Evolutionary conservation across 2,113 vertebrate genomes (phyloP).

Genomic region (Ascaphus truei): DNA sequence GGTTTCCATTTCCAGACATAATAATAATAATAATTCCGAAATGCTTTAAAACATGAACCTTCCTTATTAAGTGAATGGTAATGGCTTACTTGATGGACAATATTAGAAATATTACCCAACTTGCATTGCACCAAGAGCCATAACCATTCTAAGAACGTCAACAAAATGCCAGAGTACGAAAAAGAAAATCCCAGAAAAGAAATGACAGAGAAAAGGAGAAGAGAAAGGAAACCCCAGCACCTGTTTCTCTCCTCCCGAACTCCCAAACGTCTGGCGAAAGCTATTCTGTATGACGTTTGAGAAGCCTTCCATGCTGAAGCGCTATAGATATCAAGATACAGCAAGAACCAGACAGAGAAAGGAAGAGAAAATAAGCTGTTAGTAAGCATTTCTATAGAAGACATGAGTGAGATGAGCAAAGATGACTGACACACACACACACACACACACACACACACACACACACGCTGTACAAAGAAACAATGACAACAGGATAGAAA

Average conservation of each 20-base stretch:
- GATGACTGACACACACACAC: background rate
- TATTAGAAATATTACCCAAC: too few relatives aligned
- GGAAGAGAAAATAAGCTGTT: constrained; percentile 55
- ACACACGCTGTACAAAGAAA: too few relatives aligned
- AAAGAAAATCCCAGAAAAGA: constrained; percentile 5
- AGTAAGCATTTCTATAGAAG: constrained; percentile 38
- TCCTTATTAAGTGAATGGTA: too few relatives aligned
- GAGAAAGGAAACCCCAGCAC: constrained; percentile 67
- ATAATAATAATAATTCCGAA: too few relatives aligned
- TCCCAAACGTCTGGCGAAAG: constrained; percentile 93
- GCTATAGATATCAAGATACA: constrained; percentile 68
- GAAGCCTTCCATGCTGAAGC: constrained; percentile 96
- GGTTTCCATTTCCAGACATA: too few relatives aligned
- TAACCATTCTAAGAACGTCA: too few relatives aligned
- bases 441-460: too few relatives aligned
- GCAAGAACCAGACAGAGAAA: constrained; percentile 66
- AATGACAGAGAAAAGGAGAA: constrained; percentile 41
- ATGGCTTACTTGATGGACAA: too few relatives aligned
- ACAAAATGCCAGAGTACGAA: too few relatives aligned
- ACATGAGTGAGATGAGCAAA: background rate
- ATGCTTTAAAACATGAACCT: too few relatives aligned
- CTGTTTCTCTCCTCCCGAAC: constrained; percentile 93
- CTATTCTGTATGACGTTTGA: constrained; percentile 97
- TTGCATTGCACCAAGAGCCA: too few relatives aligned
- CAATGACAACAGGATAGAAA: too few relatives aligned